Evolutionary conservation across 2,113 vertebrate genomes (phyloP).

Genomic region (Scytalopus superciliaris): DNA sequence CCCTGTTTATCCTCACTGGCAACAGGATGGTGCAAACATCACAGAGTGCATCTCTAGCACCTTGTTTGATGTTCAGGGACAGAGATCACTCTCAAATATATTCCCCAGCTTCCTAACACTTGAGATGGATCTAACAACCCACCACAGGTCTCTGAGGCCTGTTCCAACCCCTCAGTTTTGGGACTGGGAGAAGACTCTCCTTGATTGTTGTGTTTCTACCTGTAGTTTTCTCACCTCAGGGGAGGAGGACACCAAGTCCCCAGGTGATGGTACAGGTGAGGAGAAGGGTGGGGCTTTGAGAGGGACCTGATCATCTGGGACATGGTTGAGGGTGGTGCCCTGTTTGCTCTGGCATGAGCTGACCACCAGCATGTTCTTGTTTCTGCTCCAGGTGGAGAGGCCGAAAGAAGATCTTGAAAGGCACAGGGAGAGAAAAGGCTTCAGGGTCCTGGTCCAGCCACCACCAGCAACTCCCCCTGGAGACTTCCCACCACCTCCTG

Average conservation of each 20-base stretch:
- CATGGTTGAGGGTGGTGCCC: background rate
- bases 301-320: background rate
- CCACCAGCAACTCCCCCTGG: background rate
- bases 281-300: background rate
- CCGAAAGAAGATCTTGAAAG: slow-evolving; percentile 82
- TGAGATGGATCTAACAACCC: background rate
- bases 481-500: slow-evolving; percentile 58
- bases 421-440: slow-evolving; percentile 76
- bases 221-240: background rate
- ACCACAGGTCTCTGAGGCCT: no score
- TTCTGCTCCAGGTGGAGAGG: slow-evolving; percentile 73
- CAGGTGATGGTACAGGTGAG: background rate
- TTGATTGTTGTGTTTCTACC: background rate
- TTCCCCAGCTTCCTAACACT: background rate
- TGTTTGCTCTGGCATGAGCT: background rate
- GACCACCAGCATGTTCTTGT: background rate
- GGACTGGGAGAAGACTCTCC: background rate
- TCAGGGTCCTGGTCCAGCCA: slow-evolving; percentile 41
- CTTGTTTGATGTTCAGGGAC: background rate
- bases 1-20: no score
- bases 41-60: background rate
- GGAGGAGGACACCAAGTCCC: background rate
- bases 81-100: background rate
- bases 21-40: no score
- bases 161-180: background rate